phyloP scores from a whole-genome alignment of 1,140 invertebrate genomes.

The Parasteatoda tepidariorum region DNA sequence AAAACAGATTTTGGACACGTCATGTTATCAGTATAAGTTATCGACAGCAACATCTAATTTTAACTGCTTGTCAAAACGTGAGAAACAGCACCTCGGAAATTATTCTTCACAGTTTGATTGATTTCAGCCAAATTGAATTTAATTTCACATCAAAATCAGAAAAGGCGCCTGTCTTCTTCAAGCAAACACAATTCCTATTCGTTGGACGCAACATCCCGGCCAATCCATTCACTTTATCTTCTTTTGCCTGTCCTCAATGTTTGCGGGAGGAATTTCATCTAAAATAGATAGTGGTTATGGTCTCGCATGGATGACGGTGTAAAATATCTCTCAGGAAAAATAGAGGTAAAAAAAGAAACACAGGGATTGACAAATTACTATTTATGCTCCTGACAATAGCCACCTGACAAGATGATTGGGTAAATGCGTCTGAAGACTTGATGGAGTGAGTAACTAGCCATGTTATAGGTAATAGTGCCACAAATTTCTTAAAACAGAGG shows the following conservation, averaged over 20 bases:
- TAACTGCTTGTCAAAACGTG: not conserved
- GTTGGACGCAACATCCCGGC: not conserved
- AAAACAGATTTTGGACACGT: not conserved
- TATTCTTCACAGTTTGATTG: conserved; percentile 8
- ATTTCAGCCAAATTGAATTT: conserved; percentile 23
- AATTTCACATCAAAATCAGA: not conserved
- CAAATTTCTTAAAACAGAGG: no score
- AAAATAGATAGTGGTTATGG: not conserved
- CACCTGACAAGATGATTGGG: conserved; percentile 14
- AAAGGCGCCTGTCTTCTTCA: not conserved
- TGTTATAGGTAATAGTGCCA: no score
- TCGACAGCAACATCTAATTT: not conserved
- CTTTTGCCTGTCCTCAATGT: not conserved
- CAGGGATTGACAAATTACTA: conserved; percentile 44
- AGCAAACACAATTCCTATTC: not conserved
- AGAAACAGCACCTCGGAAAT: no score
- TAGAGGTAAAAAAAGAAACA: not conserved
- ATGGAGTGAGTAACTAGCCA: no score
- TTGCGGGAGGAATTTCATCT: not conserved
- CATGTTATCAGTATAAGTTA: not conserved
- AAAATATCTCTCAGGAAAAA: conserved; percentile 5
- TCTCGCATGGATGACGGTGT: conserved; percentile 18
- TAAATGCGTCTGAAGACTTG: not conserved
- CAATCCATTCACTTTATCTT: not conserved
- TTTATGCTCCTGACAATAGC: conserved; percentile 41